Evolutionary conservation across 2,888 invertebrate genomes (phyloP).

Genomic region (Drosophila nr. medialis): DNA sequence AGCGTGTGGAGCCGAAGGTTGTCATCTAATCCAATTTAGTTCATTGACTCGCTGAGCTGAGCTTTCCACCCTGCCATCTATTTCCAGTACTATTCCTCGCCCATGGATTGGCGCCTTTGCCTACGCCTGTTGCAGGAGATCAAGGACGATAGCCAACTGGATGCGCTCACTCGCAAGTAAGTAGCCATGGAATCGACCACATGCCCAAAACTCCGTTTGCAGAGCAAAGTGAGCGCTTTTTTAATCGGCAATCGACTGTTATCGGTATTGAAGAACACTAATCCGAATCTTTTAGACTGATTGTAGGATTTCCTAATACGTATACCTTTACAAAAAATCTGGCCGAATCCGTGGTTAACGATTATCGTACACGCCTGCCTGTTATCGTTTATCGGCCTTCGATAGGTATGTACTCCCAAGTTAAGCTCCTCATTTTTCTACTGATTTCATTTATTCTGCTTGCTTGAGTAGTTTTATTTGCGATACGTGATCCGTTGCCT

Average conservation of each 20-base stretch:
- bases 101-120: conserved; percentile 78
- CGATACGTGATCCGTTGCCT: conserved; percentile 71
- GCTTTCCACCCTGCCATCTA: background rate
- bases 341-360: conserved; percentile 91
- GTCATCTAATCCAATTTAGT: background rate
- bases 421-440: background rate
- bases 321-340: conserved; percentile 96
- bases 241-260: background rate
- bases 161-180: conserved; percentile 77
- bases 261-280: background rate
- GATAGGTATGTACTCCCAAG: conserved; percentile 86
- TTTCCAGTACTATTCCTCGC: conserved; percentile 69
- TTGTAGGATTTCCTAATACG: conserved; percentile 89
- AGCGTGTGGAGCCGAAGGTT: conserved; percentile 90
- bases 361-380: conserved; percentile 88
- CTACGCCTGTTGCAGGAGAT: conserved; percentile 68
- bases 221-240: background rate
- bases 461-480: conserved; percentile 59
- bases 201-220: background rate
- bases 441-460: background rate
- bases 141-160: conserved; percentile 47
- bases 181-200: conserved; percentile 14
- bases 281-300: conserved; percentile 52
- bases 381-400: conserved; percentile 93
- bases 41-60: background rate